Evolutionary conservation across 2,888 invertebrate genomes (phyloP), one percentile per base, ranked within the genome.

Genomic region (Pandemis corylana): DNA sequence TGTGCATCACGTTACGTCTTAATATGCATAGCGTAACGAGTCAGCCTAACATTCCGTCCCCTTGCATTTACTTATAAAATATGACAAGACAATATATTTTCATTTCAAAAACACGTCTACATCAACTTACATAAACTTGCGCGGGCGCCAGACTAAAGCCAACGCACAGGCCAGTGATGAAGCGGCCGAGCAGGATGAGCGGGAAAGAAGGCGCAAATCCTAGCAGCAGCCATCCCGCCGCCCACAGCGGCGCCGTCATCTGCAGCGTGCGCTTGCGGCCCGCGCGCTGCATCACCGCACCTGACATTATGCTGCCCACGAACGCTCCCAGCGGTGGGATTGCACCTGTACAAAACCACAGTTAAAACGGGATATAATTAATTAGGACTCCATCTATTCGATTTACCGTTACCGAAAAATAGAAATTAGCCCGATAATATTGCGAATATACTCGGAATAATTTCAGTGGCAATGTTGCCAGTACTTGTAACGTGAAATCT

Each of bases 101-200:
- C 46, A 46, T 12, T 12, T 46, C 2, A 56, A 15, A 15, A n/a
- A n/a, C n/a, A n/a, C n/a, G n/a, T n/a, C n/a, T n/a, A n/a, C n/a
- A 56, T 9, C 13, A 15, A 66, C 96, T 95, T 78, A 96, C 95
- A 84, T 96, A 97, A 78, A 96, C 95, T 89, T 95, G 95, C n/a
- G 94, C 94, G 5, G 96, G 95, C 0, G 96, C 96, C 10, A 95
- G 88, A 1, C 94, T 92, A 41, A 96, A 94, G 0, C 96, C 96
- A 3, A 95, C 95, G 71, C 96, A 95, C 61, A 96, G 88, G 0
- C 97, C 97, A 0, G 95, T 94, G 49, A 95, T 77, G 7, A 95
- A 84, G 62, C 96, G 87, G 0, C 96, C 96, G 2, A 93, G 75
- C 12, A 95, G 87, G 2, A 96, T 83, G 59, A 95, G 82, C 0